phyloP scores from a whole-genome alignment of 2,797 vertebrate species.

The Strix occidentalis region DNA sequence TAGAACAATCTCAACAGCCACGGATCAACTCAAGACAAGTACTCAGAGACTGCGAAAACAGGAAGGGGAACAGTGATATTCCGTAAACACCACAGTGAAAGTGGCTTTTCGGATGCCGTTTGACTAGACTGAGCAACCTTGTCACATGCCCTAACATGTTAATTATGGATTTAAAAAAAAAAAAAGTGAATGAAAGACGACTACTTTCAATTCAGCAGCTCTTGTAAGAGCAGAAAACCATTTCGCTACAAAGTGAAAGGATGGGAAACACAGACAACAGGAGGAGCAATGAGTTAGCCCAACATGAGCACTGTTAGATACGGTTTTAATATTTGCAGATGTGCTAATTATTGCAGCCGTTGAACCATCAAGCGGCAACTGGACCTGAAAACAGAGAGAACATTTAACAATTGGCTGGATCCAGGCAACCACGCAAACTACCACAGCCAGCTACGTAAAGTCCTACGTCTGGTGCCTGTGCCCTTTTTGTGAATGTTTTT shows the following conservation, averaged over 20 bases:
- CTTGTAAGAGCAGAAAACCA: not conserved
- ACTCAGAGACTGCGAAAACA: not conserved
- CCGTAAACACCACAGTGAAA: not conserved
- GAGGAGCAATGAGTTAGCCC: rapidly evolving
- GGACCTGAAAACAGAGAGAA: not conserved
- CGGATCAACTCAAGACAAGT: not conserved
- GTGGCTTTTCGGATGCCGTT: not conserved
- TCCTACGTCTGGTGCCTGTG: not conserved
- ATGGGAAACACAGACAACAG: not conserved
- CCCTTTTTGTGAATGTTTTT: not conserved
- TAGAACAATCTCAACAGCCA: not conserved
- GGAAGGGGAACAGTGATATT: not conserved
- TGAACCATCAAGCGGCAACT: not conserved
- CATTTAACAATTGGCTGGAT: not conserved
- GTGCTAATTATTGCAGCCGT: not conserved
- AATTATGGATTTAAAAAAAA: not conserved
- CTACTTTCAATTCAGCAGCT: not conserved
- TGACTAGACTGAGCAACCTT: not conserved
- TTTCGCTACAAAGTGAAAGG: not conserved
- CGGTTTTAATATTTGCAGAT: not conserved
- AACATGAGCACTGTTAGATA: rapidly evolving
- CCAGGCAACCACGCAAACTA: not conserved
- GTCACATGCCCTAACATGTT: not conserved
- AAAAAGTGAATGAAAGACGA: not conserved
- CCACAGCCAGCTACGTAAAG: not conserved